phyloP scores from a whole-genome alignment of 2,888 invertebrate genomes.

The Philonicus albiceps region DNA sequence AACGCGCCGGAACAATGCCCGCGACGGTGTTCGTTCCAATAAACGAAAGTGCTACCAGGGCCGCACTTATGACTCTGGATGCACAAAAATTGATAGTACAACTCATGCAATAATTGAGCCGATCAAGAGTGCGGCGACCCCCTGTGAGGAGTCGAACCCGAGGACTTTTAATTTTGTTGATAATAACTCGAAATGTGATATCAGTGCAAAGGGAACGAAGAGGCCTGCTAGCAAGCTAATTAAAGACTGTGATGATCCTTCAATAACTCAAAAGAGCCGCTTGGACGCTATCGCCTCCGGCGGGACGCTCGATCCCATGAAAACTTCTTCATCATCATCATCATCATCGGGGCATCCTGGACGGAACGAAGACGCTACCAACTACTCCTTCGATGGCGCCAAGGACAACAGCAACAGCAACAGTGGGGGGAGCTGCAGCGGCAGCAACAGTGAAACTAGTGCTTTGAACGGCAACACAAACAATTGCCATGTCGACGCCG shows the following conservation, averaged over 20 bases:
- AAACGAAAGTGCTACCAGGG: constrained; percentile 37
- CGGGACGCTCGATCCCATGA: not conserved
- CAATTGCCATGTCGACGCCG: constrained; percentile 38
- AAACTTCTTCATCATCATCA: not conserved
- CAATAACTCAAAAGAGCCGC: not conserved
- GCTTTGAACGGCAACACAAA: constrained; percentile 9
- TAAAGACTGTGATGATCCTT: constrained; percentile 28
- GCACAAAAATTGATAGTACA: constrained; percentile 7
- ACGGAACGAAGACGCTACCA: not conserved
- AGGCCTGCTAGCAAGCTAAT: constrained; percentile 15
- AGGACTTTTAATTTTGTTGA: constrained; percentile 19
- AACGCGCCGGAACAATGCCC: constrained; percentile 35
- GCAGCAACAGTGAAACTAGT: not conserved
- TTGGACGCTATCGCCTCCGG: not conserved
- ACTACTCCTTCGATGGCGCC: not conserved
- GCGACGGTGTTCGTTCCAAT: constrained; percentile 33
- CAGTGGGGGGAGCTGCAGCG: not conserved
- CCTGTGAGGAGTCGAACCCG: not conserved
- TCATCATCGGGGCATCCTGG: not conserved
- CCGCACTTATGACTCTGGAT: not conserved
- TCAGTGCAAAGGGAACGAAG: constrained; percentile 13
- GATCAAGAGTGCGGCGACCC: not conserved
- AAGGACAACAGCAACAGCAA: constrained; percentile 3
- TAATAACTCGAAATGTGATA: constrained; percentile 35
- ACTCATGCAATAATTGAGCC: constrained; percentile 18